These are phyloP conservation scores for Tortrix viridana DNA, from an alignment of 2,888 invertebrate genomes.

Conservation along the genomic window DNA sequence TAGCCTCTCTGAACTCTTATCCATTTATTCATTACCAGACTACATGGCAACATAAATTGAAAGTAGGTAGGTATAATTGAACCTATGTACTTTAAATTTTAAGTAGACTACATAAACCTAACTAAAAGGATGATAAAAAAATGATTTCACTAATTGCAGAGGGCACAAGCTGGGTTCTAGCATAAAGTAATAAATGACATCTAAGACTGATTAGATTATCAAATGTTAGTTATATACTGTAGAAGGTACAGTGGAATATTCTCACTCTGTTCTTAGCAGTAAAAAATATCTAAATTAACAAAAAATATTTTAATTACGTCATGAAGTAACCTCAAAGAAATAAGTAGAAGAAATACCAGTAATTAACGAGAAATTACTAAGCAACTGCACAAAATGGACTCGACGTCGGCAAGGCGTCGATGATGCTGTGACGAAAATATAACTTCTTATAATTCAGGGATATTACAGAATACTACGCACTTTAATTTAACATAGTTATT, in stretches of 20 bases:
- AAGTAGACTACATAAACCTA: too few species aligned
- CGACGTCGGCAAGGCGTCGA: slow-evolving; percentile 9
- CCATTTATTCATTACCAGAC: too few species aligned
- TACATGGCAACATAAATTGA: too few species aligned
- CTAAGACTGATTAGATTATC: too few species aligned
- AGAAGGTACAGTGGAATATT: slow-evolving; percentile 3
- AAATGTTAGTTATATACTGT: not conserved
- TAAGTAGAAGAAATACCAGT: slow-evolving; percentile 16
- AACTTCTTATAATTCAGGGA: slow-evolving; percentile 37
- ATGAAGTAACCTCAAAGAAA: slow-evolving; percentile 36
- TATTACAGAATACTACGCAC: slow-evolving; percentile 64
- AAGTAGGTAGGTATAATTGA: too few species aligned
- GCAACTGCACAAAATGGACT: slow-evolving; percentile 35
- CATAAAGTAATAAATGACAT: too few species aligned
- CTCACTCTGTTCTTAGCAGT: not conserved
- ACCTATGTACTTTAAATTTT: too few species aligned
- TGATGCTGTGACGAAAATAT: slow-evolving; percentile 20
- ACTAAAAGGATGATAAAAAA: too few species aligned
- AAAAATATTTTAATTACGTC: slow-evolving; percentile 34
- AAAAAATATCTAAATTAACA: slow-evolving; percentile 9
- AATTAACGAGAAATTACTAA: slow-evolving; percentile 35
- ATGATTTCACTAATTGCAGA: too few species aligned
- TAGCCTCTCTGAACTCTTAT: too few species aligned
- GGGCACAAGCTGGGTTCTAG: too few species aligned
- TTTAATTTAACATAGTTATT: slow-evolving; percentile 61